phyloP scores from a whole-genome alignment of 2,113 vertebrate species.

The Entelurus aequoreus region DNA sequence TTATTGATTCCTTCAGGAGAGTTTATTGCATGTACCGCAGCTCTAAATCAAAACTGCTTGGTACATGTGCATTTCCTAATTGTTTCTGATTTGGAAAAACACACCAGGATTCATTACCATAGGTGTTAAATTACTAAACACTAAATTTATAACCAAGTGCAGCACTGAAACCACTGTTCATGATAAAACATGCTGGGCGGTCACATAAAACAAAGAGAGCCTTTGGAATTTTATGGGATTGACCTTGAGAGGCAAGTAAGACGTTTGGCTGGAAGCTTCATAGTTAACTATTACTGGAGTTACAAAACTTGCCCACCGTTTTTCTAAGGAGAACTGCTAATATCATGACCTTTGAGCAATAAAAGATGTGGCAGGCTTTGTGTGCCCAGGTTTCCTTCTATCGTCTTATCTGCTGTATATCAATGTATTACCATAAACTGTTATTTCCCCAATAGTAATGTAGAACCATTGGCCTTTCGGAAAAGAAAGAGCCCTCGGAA shows the following conservation, averaged over 20 bases:
- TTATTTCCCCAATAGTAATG: slow-evolving; percentile 49
- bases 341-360: slow-evolving; percentile 44
- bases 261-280: slow-evolving; percentile 27
- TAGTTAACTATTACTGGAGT: slow-evolving; percentile 58
- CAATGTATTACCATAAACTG: slow-evolving; percentile 45
- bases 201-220: slow-evolving; percentile 23
- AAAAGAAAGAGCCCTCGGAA: slow-evolving; percentile 11
- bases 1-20: too few relatives aligned
- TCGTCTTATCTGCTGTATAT: slow-evolving; percentile 61
- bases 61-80: background rate
- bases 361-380: slow-evolving; percentile 23
- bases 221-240: slow-evolving; percentile 30
- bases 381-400: slow-evolving; percentile 14
- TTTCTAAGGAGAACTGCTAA: slow-evolving; percentile 19
- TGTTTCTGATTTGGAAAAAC: background rate
- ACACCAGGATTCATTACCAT: background rate
- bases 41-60: background rate
- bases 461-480: slow-evolving; percentile 21
- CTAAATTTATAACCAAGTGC: background rate
- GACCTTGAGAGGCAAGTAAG: slow-evolving; percentile 32
- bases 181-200: slow-evolving; percentile 11
- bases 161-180: background rate
- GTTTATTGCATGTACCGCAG: background rate
- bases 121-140: background rate
- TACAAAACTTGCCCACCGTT: slow-evolving; percentile 20